Base-by-base conservation (phyloP, 1,140 invertebrate species). In the Heliconius eleuchia region DNA sequence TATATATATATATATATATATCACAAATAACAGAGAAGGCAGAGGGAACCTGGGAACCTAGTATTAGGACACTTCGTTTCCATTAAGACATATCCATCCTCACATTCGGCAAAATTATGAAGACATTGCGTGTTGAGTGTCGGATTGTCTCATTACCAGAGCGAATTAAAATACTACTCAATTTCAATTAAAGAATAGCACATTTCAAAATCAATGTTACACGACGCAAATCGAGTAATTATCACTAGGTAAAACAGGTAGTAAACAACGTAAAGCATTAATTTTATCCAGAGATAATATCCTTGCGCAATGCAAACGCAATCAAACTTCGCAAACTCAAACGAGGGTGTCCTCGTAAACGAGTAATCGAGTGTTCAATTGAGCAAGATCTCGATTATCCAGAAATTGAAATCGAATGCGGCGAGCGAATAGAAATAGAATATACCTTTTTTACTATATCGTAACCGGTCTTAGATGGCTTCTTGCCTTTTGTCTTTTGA, bases 351-450 rank as follows among this genome's bases (percentile, higher is more conserved):
- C 86, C 88, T 85, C 88, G 89, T 92, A 92, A 92, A 91, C 92
- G 90, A 91, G 92, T 93, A 92, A 92, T 92, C 91, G 91, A 92
- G 87, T 94, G 89, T 93, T 94, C 91, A 92, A 92, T 94, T 92
- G 92, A 92, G 91, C 91, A 92, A 92, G 91, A 91, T 94, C 91
- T 91, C 91, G 91, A 94, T 94, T 92, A 94, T 92, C 86, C 87
- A 90, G 89, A 89, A 93, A 92, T 93, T 90, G 90, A 91, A 93
- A 92, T 91, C 88, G 89, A 89, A 92, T 88, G 87, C 88, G 86
- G 84, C 86, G 78, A 82, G 83, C 81, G 89, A 91, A 91, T 91
- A 88, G 89, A 88, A 90, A 92, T 89, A 87, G 88, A 88, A 88
- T 87, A 87, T 90, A 86, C 79, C 50, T 75, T 78, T 75, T 80